phyloP scores from a whole-genome alignment of 2,797 vertebrate species.

The Pogonophryne albipinna region DNA sequence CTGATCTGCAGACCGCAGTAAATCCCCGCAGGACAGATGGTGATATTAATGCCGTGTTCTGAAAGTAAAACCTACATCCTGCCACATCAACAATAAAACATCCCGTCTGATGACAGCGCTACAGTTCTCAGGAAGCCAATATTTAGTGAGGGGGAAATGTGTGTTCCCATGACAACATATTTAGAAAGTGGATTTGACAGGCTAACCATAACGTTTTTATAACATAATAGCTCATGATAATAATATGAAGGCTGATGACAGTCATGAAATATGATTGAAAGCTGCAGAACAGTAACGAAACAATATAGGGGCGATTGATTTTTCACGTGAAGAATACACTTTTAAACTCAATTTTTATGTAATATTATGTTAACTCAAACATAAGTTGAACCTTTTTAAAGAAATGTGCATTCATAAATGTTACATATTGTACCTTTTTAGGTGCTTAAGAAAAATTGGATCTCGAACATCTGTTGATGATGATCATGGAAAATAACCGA shows the following conservation, averaged over 20 bases:
- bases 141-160: background rate
- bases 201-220: background rate
- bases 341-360: too few relatives aligned
- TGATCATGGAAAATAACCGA: background rate
- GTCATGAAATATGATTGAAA: background rate
- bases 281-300: too few relatives aligned
- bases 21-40: conserved; percentile 67
- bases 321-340: too few relatives aligned
- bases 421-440: background rate
- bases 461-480: background rate
- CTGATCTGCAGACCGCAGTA: conserved; percentile 54
- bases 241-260: background rate
- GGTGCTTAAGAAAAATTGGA: background rate
- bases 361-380: too few relatives aligned
- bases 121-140: background rate
- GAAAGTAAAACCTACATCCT: too few relatives aligned
- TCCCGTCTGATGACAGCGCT: background rate
- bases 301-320: too few relatives aligned
- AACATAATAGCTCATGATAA: background rate
- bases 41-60: conserved; percentile 23
- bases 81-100: background rate
- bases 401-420: too few relatives aligned
- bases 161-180: background rate
- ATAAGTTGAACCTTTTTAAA: too few relatives aligned
- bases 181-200: background rate